Percentiles rank a stretch among this genome's conserved stretches.
phyloP scores from a whole-genome alignment of 2,113 vertebrate genomes.

The Clarias magur region DNA sequence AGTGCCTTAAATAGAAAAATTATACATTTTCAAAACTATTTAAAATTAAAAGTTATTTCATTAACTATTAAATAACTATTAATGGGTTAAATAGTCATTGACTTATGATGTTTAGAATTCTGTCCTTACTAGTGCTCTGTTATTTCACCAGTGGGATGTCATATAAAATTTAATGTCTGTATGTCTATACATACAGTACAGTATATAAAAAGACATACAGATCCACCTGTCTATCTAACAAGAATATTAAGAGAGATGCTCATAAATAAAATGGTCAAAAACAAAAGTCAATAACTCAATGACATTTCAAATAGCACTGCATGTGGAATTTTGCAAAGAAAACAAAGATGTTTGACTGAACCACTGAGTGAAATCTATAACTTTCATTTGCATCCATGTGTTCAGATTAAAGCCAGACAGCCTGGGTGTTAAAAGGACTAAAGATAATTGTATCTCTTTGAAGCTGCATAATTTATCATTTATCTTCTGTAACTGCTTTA shows the following conservation, averaged over 20 bases:
- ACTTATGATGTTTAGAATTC: background rate
- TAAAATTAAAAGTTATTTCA: background rate
- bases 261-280: background rate
- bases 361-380: background rate
- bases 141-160: background rate
- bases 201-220: background rate
- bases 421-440: background rate
- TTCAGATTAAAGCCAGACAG: conserved; percentile 14
- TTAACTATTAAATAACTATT: background rate
- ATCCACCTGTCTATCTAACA: background rate
- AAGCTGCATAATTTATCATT: background rate
- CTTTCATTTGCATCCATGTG: conserved; percentile 23
- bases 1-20: conserved; percentile 74
- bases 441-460: conserved; percentile 34
- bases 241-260: background rate
- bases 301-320: background rate
- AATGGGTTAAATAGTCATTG: background rate
- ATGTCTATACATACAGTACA: background rate
- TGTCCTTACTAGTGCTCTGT: background rate
- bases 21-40: background rate
- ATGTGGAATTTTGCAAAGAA: background rate
- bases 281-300: background rate
- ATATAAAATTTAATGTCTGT: background rate
- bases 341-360: background rate
- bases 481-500: background rate